Percentiles rank a stretch among this genome's conserved stretches.
phyloP scores from a whole-genome alignment of 2,113 vertebrate species.

The Erythrolamprus reginae region DNA sequence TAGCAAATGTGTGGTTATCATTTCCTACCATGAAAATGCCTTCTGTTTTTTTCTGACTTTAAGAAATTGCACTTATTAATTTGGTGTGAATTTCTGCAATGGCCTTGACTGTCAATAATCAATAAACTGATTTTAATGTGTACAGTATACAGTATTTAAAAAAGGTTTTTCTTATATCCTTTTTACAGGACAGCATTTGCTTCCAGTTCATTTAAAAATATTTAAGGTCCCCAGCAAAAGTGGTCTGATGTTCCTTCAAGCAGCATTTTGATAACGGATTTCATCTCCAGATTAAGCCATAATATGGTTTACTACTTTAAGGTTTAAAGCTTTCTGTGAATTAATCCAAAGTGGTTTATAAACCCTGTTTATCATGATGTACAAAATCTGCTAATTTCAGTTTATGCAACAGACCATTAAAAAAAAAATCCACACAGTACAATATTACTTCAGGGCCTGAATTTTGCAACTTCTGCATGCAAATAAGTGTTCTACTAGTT shows the following conservation, averaged over 20 bases:
- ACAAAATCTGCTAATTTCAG: neutral
- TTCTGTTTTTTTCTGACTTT: neutral
- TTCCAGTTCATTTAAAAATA: neutral
- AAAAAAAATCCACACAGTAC: neutral
- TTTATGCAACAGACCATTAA: neutral
- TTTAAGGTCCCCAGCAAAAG: neutral
- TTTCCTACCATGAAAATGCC: neutral
- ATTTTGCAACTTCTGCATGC: neutral
- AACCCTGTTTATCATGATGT: neutral
- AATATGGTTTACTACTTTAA: neutral
- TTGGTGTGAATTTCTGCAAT: neutral
- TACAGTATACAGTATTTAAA: too few species aligned
- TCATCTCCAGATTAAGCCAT: neutral
- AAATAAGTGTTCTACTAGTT: neutral
- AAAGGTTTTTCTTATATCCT: neutral
- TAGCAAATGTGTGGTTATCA: neutral
- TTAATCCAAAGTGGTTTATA: neutral
- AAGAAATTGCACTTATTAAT: neutral
- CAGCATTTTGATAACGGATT: neutral
- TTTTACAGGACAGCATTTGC: neutral
- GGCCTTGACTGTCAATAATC: neutral
- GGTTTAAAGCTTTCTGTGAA: neutral
- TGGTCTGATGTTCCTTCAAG: neutral
- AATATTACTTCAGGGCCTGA: neutral
- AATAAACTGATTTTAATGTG: neutral